These are phyloP conservation scores for Nasonia oneida DNA, from an alignment of 2,888 invertebrate species.

Conservation along the genomic window DNA sequence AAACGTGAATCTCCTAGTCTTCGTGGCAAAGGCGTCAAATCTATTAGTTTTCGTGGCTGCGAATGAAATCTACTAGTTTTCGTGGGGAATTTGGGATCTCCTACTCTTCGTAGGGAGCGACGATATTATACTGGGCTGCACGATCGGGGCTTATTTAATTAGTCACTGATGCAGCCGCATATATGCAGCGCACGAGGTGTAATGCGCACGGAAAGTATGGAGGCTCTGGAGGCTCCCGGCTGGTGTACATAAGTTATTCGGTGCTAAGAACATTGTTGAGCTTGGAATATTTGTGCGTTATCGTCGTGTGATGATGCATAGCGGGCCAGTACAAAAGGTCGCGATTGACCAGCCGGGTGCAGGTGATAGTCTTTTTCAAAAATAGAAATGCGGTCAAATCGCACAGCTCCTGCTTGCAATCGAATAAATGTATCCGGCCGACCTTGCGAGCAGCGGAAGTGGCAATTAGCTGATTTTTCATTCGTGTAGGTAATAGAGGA, in stretches of 20 bases:
- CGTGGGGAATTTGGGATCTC: too few relatives aligned
- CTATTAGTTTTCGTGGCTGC: too few relatives aligned
- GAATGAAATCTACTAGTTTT: too few relatives aligned
- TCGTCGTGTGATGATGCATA: background rate
- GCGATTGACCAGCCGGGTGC: background rate
- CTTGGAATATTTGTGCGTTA: background rate
- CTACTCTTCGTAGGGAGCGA: too few relatives aligned
- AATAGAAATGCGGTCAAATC: too few relatives aligned
- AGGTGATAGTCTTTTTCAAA: too few relatives aligned
- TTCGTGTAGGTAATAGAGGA: background rate
- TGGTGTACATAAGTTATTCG: background rate
- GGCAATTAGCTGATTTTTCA: conserved; percentile 52
- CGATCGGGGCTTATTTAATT: background rate
- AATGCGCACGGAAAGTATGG: too few relatives aligned
- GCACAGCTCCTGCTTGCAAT: too few relatives aligned
- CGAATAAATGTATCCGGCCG: too few relatives aligned
- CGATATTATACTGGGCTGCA: background rate
- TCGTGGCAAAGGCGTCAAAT: too few relatives aligned
- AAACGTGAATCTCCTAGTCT: too few relatives aligned
- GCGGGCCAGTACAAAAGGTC: background rate
- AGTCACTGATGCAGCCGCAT: background rate
- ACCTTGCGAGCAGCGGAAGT: too few relatives aligned
- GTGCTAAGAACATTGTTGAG: conserved; percentile 30
- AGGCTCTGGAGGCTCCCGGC: background rate
- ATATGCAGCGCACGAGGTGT: background rate